These are phyloP conservation scores for Amorpha juglandis DNA, from an alignment of 2,888 invertebrate genomes.

Conservation along the genomic window DNA sequence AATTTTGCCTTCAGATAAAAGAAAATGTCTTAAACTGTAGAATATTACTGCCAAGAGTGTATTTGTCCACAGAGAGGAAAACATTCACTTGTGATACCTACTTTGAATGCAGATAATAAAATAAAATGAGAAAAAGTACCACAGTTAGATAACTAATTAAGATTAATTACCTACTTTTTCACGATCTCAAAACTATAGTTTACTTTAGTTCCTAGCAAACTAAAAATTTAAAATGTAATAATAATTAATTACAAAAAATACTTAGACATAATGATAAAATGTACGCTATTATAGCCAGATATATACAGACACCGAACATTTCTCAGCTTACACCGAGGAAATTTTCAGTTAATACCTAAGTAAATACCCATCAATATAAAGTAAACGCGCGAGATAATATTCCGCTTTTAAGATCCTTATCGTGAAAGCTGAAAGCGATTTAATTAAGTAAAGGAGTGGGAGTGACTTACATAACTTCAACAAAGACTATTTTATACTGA, in stretches of 20 bases:
- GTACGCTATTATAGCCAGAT: not conserved
- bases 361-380: slow-evolving; percentile 21
- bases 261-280: not conserved
- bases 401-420: slow-evolving; percentile 25
- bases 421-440: slow-evolving; percentile 24
- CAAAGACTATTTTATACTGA: slow-evolving; percentile 25
- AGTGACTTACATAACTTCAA: slow-evolving; percentile 21
- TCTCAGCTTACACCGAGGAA: not conserved
- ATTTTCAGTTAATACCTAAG: slow-evolving; percentile 10
- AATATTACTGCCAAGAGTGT: slow-evolving; percentile 40
- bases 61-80: slow-evolving; percentile 3
- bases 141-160: not conserved
- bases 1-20: slow-evolving; percentile 67
- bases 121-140: not conserved
- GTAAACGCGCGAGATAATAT: slow-evolving; percentile 20
- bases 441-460: slow-evolving; percentile 24
- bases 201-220: no score
- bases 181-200: no score
- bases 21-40: slow-evolving; percentile 63
- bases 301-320: not conserved
- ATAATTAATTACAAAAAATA: not conserved
- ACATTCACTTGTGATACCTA: not conserved
- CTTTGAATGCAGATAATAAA: not conserved
- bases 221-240: no score
- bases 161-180: no score